Base-by-base conservation (phyloP, 1,140 invertebrate species). In the Amyelois transitella region DNA sequence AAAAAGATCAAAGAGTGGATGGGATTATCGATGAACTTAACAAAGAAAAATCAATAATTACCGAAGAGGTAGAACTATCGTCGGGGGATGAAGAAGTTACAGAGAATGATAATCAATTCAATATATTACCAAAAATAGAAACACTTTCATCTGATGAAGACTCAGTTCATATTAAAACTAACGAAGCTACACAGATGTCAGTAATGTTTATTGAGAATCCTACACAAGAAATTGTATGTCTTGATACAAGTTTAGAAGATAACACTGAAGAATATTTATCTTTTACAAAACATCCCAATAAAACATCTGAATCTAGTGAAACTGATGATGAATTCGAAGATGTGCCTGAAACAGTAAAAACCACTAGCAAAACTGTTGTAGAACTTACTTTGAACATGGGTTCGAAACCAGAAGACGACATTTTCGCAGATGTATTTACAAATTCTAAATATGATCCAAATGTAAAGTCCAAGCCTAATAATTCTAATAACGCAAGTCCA, bases 371-470 rank as follows among this genome's bases (percentile, higher is more conserved):
- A 64, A 60, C 77, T 50, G 64, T 77, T 61, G 73, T 88, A 43
- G 55, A 85, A 64, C 52, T 88, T 22, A 82, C 72, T 6, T 62
- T 86, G 45, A 75, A 80, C 32, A 62, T 84, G 43, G 63, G 61
- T 21, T 58, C 74, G 38, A 55, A 72, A 75, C 43, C 56, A 80
- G 57, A 92, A 32, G 91, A 94, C 72, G 93, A 94, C 88, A 86
- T 94, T 43, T 94, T 94, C 90, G 91, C 91, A 24, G 92, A 93
- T 86, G 79, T 92, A 55, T 93, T 92, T 82, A 61, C 70, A 51
- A 51, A 64, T 24, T 57, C 20, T 21, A 48, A 20, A 8, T 2
- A 38, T 38, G 17, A 48, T 12, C 10, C 20, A 12, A 48, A 12
- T 48, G 20, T 22, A 21, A 8, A 48, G 18, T 7, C 45, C n/a